Evolutionary conservation across 2,888 invertebrate genomes (phyloP).

Genomic region (Sphaeridia pumilis): DNA sequence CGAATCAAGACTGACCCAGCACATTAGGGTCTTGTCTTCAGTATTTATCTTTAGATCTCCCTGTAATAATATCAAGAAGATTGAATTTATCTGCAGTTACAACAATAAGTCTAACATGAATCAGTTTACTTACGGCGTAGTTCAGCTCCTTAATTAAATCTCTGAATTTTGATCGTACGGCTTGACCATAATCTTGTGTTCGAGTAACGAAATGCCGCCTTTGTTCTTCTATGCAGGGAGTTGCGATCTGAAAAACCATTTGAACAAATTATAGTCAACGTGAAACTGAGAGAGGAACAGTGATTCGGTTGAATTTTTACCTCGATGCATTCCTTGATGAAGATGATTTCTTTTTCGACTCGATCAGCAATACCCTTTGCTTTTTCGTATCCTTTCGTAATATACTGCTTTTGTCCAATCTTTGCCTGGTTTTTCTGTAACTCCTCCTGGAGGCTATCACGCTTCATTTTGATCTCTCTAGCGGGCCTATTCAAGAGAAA

Average conservation of each 20-base stretch:
- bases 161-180: background rate
- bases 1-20: constrained; percentile 11
- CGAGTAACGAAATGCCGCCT: background rate
- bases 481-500: constrained; percentile 5
- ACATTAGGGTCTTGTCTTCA: constrained; percentile 8
- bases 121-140: constrained; percentile 2
- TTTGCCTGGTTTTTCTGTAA: constrained; percentile 9
- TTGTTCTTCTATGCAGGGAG: background rate
- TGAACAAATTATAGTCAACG: too few species aligned
- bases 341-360: constrained; percentile 5
- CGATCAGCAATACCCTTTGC: background rate
- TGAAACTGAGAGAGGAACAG: too few species aligned
- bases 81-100: too few species aligned
- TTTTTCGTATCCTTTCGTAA: background rate
- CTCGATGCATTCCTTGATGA: background rate
- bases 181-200: background rate
- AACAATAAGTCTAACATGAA: too few species aligned
- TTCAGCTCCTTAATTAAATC: background rate
- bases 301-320: too few species aligned
- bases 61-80: constrained; percentile 11
- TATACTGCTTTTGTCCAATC: background rate
- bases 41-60: constrained; percentile 14
- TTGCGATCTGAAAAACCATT: too few species aligned
- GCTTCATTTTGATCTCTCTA: constrained; percentile 4
- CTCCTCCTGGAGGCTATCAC: background rate